Base-by-base conservation (phyloP, 2,888 invertebrate genomes). In the Agonum fuliginosum region DNA sequence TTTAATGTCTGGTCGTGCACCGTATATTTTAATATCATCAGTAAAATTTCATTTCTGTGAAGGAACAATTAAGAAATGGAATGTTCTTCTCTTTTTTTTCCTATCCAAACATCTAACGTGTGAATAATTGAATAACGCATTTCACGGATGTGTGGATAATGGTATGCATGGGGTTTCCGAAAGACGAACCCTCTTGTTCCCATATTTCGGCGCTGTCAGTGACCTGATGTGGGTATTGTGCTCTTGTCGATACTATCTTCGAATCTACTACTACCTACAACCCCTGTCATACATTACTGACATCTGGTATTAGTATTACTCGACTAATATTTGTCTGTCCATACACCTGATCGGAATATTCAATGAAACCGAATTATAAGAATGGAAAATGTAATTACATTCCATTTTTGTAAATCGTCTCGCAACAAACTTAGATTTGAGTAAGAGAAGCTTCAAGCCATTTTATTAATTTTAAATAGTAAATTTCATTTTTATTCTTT, bases 221-320 rank as follows among this genome's bases (percentile, higher is more conserved):
- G 54, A 22, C 54, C 58, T 67, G 67, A 75, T 75, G 67, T 67
- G 75, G 75, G 75, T 75, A 75, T 75, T 75, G 51, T 51, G 46
- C 67, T 75, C 67, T 75, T 75, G 75, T 75, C 75, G 75, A 75
- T 75, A 75, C 22, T 37, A 67, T 51, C 65, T 67, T 51, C 41
- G 37, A 67, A 34, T 20, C 22, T 54, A 22, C 48, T 75, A 65
- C 67, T 67, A 65, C 67, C 48, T 14, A 65, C 67, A 75, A 65
- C 67, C 48, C 22, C 34, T 67, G 75, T 75, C 67, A 75, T 67
- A 24, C 14, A 46, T 48, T 43, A 74, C 17, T 46, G 65, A 74
- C 74, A 65, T 62, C 65, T 74, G 74, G 19, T 43, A 20, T 65
- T 65, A 27, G 58, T 22, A 46, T 67, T 37, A 67, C 41, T 20